Evolutionary conservation across 1,140 invertebrate genomes (phyloP).

Genomic region (Drosophila grimshawi): DNA sequence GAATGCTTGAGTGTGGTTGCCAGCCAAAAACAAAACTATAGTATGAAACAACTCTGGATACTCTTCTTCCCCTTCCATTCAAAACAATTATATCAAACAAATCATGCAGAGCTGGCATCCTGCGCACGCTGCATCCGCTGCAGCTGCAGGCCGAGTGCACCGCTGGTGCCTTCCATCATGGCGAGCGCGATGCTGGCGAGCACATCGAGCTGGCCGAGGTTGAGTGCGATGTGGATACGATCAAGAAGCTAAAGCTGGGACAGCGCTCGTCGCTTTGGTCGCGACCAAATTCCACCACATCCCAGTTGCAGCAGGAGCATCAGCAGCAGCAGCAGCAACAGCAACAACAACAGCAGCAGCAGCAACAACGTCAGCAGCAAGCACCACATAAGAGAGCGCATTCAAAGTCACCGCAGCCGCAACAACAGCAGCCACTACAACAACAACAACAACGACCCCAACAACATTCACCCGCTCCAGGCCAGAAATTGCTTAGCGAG

Average conservation of each 20-base stretch:
- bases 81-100: neutral
- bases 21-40: conserved; percentile 33
- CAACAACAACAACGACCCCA: conserved; percentile 67
- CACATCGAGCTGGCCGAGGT: conserved; percentile 87
- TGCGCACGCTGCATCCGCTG: conserved; percentile 87
- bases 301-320: conserved; percentile 85
- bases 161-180: conserved; percentile 68
- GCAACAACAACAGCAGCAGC: conserved; percentile 84
- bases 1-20: conserved; percentile 76
- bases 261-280: conserved; percentile 90
- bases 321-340: conserved; percentile 69
- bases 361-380: conserved; percentile 67
- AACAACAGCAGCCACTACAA: conserved; percentile 74
- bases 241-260: conserved; percentile 90
- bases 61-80: conserved; percentile 55
- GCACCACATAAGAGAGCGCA: conserved; percentile 69
- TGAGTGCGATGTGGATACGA: conserved; percentile 91
- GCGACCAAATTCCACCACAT: conserved; percentile 85
- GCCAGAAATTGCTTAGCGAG: conserved; percentile 79
- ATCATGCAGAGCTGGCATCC: conserved; percentile 86
- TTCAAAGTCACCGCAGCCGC: conserved; percentile 76
- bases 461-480: conserved; percentile 80
- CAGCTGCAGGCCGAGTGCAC: conserved; percentile 82
- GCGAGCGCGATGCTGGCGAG: conserved; percentile 73
- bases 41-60: conserved; percentile 62